phyloP scores from a whole-genome alignment of 2,113 vertebrate species.

The Pseudopipra pipra region DNA sequence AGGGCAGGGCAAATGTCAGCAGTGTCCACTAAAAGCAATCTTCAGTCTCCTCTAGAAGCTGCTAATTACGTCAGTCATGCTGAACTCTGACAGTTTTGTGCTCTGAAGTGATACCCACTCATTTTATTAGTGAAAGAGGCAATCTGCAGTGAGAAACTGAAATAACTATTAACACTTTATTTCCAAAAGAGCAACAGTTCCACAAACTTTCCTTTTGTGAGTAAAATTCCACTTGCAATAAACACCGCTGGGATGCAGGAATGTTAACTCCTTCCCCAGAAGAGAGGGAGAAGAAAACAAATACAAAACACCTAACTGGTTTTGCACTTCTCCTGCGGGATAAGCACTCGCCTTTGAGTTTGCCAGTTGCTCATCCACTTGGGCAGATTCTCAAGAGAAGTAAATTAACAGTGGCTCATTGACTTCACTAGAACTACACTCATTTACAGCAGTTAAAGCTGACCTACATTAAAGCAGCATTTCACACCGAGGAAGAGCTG shows the following conservation, averaged over 20 bases:
- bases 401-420: neutral
- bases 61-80: conserved; percentile 59
- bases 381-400: neutral
- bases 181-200: conserved; percentile 62
- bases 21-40: neutral
- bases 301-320: neutral
- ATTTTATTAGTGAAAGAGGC: conserved; percentile 51
- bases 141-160: conserved; percentile 40
- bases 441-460: neutral
- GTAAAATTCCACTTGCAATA: conserved; percentile 51
- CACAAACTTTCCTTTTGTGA: conserved; percentile 27
- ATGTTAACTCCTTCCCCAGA: conserved; percentile 28
- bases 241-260: conserved; percentile 32
- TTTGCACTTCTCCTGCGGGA: neutral
- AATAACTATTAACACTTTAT: conserved; percentile 58
- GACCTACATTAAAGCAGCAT: neutral
- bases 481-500: neutral
- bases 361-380: neutral
- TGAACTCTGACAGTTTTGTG: conserved; percentile 54
- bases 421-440: neutral
- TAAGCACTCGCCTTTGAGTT: neutral
- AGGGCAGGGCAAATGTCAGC: neutral
- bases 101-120: neutral
- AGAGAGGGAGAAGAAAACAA: neutral
- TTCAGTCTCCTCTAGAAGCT: conserved; percentile 8